Percentiles rank a stretch among this genome's conserved stretches.
phyloP scores from a whole-genome alignment of 2,888 invertebrate species.

The Agonopterix heracliana region DNA sequence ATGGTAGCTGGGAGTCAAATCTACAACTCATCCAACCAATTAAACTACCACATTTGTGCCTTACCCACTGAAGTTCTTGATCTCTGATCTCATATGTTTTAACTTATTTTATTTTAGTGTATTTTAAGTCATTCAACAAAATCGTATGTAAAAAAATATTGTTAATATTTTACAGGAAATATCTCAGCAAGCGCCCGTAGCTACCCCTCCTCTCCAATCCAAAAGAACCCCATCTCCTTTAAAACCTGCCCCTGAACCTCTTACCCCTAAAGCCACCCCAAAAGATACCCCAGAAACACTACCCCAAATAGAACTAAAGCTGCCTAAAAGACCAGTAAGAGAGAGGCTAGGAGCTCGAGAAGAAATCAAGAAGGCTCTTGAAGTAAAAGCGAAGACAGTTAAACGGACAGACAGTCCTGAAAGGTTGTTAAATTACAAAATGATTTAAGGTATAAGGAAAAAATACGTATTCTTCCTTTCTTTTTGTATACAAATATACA shows the following conservation, averaged over 20 bases:
- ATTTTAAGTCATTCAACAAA: no score
- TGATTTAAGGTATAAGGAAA: slow-evolving; percentile 43
- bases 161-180: slow-evolving; percentile 47
- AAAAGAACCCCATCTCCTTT: slow-evolving; percentile 22
- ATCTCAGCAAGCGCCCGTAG: slow-evolving; percentile 35
- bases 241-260: slow-evolving; percentile 12
- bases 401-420: slow-evolving; percentile 50
- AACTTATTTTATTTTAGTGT: no score
- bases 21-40: no score
- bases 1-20: no score
- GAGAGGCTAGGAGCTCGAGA: slow-evolving; percentile 57
- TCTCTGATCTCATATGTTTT: no score
- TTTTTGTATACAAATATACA: slow-evolving; percentile 7
- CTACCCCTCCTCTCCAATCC: slow-evolving; percentile 36
- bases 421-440: slow-evolving; percentile 55
- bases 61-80: no score
- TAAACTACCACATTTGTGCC: no score
- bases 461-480: slow-evolving; percentile 8
- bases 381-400: slow-evolving; percentile 32
- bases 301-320: slow-evolving; percentile 65
- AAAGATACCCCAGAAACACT: slow-evolving; percentile 44
- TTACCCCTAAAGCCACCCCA: slow-evolving; percentile 19
- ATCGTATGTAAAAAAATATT: no score
- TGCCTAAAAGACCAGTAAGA: slow-evolving; percentile 65
- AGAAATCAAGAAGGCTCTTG: slow-evolving; percentile 31